These are phyloP conservation scores for Phortica magna DNA, from an alignment of 2,888 invertebrate species.

Conservation along the genomic window DNA sequence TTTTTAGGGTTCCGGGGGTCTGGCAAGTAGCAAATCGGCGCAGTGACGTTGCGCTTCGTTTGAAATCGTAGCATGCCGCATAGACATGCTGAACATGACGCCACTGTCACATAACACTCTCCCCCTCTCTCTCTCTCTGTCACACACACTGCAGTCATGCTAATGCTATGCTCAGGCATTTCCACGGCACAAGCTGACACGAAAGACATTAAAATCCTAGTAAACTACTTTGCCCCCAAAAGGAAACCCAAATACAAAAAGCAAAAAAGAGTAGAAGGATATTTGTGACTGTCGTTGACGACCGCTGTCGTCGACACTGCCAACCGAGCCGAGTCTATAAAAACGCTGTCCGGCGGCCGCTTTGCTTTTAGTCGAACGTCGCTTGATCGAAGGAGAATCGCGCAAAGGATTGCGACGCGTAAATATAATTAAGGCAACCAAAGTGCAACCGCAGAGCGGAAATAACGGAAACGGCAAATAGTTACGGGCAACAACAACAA, in stretches of 20 bases:
- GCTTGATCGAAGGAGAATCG: conserved; percentile 34
- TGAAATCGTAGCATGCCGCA: background rate
- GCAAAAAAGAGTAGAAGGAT: conserved; percentile 3
- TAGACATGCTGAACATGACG: background rate
- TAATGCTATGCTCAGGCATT: conserved; percentile 71
- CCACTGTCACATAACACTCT: background rate
- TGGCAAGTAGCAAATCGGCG: background rate
- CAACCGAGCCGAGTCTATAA: conserved; percentile 72
- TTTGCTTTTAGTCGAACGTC: conserved; percentile 63
- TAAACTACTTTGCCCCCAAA: conserved; percentile 53
- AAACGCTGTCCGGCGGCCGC: conserved; percentile 59
- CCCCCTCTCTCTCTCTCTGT: background rate
- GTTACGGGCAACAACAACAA: background rate
- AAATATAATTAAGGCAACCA: conserved; percentile 59
- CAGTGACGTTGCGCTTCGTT: background rate
- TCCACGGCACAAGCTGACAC: conserved; percentile 74
- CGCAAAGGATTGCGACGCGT: conserved; percentile 43
- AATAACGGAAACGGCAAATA: background rate
- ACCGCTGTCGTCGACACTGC: conserved; percentile 38
- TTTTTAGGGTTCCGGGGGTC: too few species aligned
- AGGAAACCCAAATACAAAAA: conserved; percentile 20
- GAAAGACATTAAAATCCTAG: conserved; percentile 73
- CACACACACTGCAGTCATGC: conserved; percentile 28
- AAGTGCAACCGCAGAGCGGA: conserved; percentile 62
- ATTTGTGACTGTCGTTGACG: conserved; percentile 30